These are phyloP conservation scores for Oreortyx pictus DNA, from an alignment of 2,797 vertebrate species.

Conservation along the genomic window DNA sequence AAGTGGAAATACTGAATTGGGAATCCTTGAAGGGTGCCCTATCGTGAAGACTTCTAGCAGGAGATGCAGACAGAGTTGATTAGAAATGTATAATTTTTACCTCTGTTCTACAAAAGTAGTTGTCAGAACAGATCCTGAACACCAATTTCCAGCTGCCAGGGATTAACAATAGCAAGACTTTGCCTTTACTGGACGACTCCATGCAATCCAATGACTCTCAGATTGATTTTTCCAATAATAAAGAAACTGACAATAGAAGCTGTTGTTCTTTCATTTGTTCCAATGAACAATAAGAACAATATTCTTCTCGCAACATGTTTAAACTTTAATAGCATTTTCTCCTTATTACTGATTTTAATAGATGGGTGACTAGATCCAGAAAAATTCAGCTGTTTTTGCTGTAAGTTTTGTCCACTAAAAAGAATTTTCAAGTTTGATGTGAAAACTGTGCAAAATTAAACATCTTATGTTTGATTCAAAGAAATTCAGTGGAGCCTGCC, in stretches of 20 bases:
- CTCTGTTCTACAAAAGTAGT: background rate
- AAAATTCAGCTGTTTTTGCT: background rate
- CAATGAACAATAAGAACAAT: background rate
- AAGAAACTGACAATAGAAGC: conserved; percentile 12
- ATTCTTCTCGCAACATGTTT: background rate
- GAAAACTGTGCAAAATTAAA: background rate
- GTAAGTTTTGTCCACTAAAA: background rate
- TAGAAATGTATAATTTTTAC: background rate
- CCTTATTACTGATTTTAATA: background rate
- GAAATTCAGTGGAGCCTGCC: background rate
- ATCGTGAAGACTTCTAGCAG: background rate
- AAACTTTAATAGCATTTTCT: background rate
- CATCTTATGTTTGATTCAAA: conserved; percentile 11
- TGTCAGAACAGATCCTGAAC: background rate
- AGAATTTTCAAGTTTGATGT: background rate
- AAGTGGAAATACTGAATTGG: background rate
- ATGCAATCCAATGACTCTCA: background rate
- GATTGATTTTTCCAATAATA: conserved; percentile 30
- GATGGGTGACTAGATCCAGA: background rate
- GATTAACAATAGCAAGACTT: conserved; percentile 1
- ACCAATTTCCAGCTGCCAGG: background rate
- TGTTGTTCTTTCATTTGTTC: background rate
- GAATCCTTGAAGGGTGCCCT: background rate
- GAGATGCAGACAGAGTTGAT: background rate
- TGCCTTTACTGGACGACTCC: background rate